phyloP scores from a whole-genome alignment of 1,140 invertebrate species.

The Rhopalosiphum padi region DNA sequence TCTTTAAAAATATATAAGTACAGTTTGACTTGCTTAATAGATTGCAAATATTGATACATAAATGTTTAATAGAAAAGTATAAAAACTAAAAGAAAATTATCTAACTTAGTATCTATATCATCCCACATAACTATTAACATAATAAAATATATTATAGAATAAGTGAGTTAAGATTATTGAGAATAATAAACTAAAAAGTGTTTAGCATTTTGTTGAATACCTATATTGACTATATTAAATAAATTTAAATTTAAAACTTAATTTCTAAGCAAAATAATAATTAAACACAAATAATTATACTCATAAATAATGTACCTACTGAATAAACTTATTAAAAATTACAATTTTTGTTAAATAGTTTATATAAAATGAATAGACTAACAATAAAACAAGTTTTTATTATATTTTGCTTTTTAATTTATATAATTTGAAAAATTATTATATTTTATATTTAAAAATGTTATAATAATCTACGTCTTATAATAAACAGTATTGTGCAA shows the following conservation, averaged over 20 bases:
- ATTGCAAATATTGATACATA: constrained; percentile 6
- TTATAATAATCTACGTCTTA: background rate
- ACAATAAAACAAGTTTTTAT: background rate
- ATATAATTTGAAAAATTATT: background rate
- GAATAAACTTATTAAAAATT: background rate
- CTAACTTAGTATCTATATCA: background rate
- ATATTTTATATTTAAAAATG: background rate
- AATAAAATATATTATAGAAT: background rate
- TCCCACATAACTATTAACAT: background rate
- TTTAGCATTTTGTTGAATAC: background rate
- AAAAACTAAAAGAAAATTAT: background rate
- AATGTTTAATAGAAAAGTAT: background rate
- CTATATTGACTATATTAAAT: background rate
- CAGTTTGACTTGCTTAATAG: background rate
- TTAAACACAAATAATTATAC: background rate
- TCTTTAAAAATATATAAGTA: background rate
- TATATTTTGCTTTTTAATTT: background rate
- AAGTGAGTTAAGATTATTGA: background rate
- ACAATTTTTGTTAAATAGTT: background rate
- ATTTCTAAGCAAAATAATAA: background rate
- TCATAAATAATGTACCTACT: background rate
- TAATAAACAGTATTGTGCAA: background rate
- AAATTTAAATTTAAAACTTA: background rate
- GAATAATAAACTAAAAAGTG: too few species aligned
- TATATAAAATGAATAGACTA: background rate